Base-by-base conservation (phyloP, 2,797 vertebrate genomes). In the Masticophis lateralis region DNA sequence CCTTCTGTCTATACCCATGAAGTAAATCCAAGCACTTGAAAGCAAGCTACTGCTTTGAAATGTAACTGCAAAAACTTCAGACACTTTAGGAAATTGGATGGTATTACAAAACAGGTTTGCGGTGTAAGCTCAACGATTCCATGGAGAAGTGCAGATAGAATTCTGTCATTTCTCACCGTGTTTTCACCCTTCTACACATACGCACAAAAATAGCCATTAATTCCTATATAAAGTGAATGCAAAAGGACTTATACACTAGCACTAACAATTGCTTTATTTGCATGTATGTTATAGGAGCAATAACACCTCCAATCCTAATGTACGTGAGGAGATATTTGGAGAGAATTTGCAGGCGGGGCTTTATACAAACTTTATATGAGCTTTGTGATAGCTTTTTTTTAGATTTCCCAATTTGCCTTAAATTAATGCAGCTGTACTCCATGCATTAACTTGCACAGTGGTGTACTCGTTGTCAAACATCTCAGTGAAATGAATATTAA, bases 1-100 rank as follows among this genome's bases (percentile, higher is more conserved):
- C 97, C 97, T 96, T 94, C 92, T 96, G 96, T 95, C 97, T 96
- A 95, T 96, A 97, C 94, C 94, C 91, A 93, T 90, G 96, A 97
- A 97, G 97, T 97, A 97, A 97, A 4, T 57, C 93, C 20, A 86
- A 97, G 90, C 93, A 96, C 96, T 96, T 97, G 95, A 97, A 97
- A 97, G 96, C 93, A 96, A 95, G 96, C 96, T 97, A 94, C 95
- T 97, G 94, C 95, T 97, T 95, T 94, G 94, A 97, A 94, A 97
- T 89, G 96, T 97, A 97, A 97, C 96, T 97, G 97, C 94, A 96
- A 95, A 96, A 96, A 96, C 97, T 96, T 94, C 94, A 96, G 90
- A 94, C 37, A 47, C 95, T 97, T 95, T 94, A 12, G 14, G 96
- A 96, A 97, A 96, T 6, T 95, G 93, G 4, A 89, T 51, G 55